phyloP scores from a whole-genome alignment of 2,797 vertebrate genomes.

The Florisuga fusca region DNA sequence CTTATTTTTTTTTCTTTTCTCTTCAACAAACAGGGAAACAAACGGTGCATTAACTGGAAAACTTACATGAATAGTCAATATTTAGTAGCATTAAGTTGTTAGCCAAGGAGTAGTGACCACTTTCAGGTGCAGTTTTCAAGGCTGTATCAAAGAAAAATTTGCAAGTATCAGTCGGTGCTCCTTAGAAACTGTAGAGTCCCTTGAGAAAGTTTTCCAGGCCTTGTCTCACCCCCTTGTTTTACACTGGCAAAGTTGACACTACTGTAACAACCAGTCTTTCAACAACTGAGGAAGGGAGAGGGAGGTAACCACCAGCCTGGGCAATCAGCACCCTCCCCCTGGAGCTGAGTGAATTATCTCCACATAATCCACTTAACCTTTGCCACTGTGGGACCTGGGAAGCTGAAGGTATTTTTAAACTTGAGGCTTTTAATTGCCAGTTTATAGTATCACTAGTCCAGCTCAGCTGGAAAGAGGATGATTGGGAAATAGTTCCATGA shows the following conservation, averaged over 20 bases:
- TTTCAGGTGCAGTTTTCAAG: not conserved
- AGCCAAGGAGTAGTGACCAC: not conserved
- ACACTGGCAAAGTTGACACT: constrained; percentile 37
- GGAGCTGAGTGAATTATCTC: constrained; percentile 80
- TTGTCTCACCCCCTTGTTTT: constrained; percentile 29
- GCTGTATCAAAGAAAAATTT: not conserved
- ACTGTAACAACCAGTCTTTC: not conserved
- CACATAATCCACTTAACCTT: constrained; percentile 86
- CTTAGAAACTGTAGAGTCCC: not conserved
- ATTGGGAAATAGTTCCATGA: constrained; percentile 78
- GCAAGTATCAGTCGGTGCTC: not conserved
- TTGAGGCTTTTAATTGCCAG: constrained; percentile 80
- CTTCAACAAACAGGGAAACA: not conserved
- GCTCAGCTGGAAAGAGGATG: constrained; percentile 78
- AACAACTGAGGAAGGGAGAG: constrained; percentile 39
- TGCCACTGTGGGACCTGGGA: constrained; percentile 78
- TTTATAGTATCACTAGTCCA: constrained; percentile 79
- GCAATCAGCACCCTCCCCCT: constrained; percentile 72
- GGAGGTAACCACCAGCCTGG: constrained; percentile 36
- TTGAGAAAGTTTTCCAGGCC: constrained; percentile 32
- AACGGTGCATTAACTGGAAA: not conserved
- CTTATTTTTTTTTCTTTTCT: not conserved
- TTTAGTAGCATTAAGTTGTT: not conserved
- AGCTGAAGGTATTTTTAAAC: constrained; percentile 80
- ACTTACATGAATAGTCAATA: not conserved